Percentiles rank a stretch among this genome's conserved stretches.
Evolutionary conservation across 2,888 invertebrate species (phyloP).

Genomic region (Ophraella communa): DNA sequence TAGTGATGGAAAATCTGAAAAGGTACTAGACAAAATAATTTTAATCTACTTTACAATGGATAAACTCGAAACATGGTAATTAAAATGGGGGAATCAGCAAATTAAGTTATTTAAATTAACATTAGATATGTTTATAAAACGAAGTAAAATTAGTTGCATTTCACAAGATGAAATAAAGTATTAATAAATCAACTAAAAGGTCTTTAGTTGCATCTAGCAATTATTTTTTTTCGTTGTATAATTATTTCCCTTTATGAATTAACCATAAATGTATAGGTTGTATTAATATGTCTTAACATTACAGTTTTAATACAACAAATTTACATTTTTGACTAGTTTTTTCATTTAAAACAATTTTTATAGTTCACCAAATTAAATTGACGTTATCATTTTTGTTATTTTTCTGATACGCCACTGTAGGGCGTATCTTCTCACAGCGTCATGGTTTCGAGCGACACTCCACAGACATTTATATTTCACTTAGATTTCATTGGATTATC

Average conservation of each 20-base stretch:
- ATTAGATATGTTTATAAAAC: background rate
- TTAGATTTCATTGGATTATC: slow-evolving; percentile 53
- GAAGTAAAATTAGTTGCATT: too few relatives aligned
- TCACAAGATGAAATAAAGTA: too few relatives aligned
- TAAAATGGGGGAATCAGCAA: background rate
- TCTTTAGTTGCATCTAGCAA: too few relatives aligned
- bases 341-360: too few relatives aligned
- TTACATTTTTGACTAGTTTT: too few relatives aligned
- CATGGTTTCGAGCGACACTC: slow-evolving; percentile 41
- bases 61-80: background rate
- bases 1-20: background rate
- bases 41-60: background rate
- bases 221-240: too few relatives aligned
- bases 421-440: slow-evolving; percentile 19
- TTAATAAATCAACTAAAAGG: too few relatives aligned
- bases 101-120: background rate
- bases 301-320: too few relatives aligned
- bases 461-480: slow-evolving; percentile 52
- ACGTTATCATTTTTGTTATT: background rate
- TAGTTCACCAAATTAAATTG: too few relatives aligned
- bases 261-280: too few relatives aligned
- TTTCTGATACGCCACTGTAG: slow-evolving; percentile 21
- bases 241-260: too few relatives aligned
- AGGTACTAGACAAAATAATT: background rate
- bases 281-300: too few relatives aligned